Evolutionary conservation across 2,113 vertebrate species (phyloP).

Genomic region (Vidua macroura): DNA sequence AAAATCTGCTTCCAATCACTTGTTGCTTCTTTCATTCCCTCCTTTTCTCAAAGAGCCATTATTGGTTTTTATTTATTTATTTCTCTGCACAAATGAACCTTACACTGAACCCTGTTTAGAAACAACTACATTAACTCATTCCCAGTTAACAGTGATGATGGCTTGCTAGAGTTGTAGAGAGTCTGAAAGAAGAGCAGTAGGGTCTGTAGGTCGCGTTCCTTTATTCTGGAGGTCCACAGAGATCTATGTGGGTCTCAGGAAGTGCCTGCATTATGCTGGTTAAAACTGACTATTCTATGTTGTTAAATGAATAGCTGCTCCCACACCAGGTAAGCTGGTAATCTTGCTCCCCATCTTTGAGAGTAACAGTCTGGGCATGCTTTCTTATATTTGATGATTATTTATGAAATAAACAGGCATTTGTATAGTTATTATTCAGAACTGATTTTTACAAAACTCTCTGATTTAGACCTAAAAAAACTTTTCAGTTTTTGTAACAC

Average conservation of each 20-base stretch:
- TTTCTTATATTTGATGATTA: not conserved
- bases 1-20: not conserved
- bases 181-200: not conserved
- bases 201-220: not conserved
- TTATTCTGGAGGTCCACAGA: not conserved
- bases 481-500: not conserved
- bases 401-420: not conserved
- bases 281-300: not conserved
- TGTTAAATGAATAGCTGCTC: not conserved
- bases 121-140: not conserved
- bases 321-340: not conserved
- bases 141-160: not conserved
- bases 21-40: not conserved
- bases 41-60: not conserved
- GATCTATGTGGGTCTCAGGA: not conserved
- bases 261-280: not conserved
- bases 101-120: not conserved
- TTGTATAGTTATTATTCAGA: not conserved
- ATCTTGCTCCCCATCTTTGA: not conserved
- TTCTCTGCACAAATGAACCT: not conserved
- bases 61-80: not conserved
- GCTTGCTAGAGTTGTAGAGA: not conserved
- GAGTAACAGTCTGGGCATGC: not conserved
- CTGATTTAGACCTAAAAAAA: not conserved
- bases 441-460: not conserved